Conservation (phyloP, 92 coral and sea anemone species). For the Siderastrea siderea region DNA sequence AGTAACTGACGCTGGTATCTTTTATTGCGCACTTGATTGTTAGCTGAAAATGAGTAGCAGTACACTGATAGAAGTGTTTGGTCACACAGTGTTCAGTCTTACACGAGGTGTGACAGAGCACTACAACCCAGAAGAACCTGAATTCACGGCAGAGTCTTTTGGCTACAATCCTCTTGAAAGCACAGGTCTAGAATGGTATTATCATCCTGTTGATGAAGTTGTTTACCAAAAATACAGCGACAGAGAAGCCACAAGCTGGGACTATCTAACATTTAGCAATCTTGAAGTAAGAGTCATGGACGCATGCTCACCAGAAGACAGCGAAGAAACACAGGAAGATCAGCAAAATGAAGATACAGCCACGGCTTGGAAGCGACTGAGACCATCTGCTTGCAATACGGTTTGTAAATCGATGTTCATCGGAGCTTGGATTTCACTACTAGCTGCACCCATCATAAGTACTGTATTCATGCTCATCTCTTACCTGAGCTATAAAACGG, state of each 20-base stretch:
- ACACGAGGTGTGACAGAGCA: conserved; percentile 10
- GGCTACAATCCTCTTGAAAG: conserved; percentile 49
- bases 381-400: too few relatives aligned
- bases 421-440: too few relatives aligned
- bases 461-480: too few relatives aligned
- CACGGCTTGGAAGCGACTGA: too few relatives aligned
- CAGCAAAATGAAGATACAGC: background rate
- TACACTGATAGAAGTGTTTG: background rate
- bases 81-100: background rate
- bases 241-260: background rate
- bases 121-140: conserved; percentile 6
- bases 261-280: background rate
- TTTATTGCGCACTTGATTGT: too few relatives aligned
- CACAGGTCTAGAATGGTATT: conserved; percentile 54
- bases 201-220: conserved; percentile 35
- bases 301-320: background rate
- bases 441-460: too few relatives aligned
- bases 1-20: too few relatives aligned
- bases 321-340: conserved; percentile 5
- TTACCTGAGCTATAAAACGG: too few relatives aligned
- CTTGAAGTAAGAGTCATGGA: background rate
- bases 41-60: too few relatives aligned
- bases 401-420: too few relatives aligned
- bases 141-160: conserved; percentile 18
- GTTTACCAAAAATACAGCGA: conserved; percentile 57